Conservation (phyloP, 1,140 invertebrate genomes). For the Aphis gossypii region DNA sequence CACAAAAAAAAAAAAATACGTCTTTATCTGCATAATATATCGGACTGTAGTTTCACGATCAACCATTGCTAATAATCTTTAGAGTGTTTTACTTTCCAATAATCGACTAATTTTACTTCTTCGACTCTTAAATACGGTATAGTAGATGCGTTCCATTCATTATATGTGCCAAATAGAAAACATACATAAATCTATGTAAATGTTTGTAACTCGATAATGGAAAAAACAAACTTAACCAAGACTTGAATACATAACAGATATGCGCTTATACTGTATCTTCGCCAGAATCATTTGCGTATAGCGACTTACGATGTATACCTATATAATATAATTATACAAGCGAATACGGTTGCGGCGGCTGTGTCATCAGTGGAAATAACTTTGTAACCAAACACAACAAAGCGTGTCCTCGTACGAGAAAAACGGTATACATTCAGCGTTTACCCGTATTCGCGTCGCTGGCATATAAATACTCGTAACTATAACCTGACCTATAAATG, state of each 20-base stretch:
- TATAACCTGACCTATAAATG: not conserved
- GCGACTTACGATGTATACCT: not conserved
- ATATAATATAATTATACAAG: not conserved
- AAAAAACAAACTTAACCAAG: not conserved
- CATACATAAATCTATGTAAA: not conserved
- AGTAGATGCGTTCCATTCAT: not conserved
- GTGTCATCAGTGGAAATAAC: not conserved
- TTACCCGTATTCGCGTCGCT: not conserved
- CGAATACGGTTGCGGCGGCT: not conserved
- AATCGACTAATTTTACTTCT: not conserved
- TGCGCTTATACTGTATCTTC: not conserved
- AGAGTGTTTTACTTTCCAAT: not conserved
- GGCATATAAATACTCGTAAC: not conserved
- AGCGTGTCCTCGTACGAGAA: not conserved
- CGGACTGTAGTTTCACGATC: not conserved
- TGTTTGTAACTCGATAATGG: not conserved
- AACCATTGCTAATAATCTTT: not conserved
- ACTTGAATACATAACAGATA: not conserved
- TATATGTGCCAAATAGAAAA: not conserved
- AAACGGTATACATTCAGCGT: not conserved
- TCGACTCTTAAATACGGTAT: not conserved
- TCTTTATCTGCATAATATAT: not conserved
- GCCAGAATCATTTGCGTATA: not conserved
- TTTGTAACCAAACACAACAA: not conserved
- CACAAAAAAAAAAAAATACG: not conserved